Evolutionary conservation across 2,888 invertebrate genomes (phyloP).

Genomic region (Pristionchus fissidentatus): DNA sequence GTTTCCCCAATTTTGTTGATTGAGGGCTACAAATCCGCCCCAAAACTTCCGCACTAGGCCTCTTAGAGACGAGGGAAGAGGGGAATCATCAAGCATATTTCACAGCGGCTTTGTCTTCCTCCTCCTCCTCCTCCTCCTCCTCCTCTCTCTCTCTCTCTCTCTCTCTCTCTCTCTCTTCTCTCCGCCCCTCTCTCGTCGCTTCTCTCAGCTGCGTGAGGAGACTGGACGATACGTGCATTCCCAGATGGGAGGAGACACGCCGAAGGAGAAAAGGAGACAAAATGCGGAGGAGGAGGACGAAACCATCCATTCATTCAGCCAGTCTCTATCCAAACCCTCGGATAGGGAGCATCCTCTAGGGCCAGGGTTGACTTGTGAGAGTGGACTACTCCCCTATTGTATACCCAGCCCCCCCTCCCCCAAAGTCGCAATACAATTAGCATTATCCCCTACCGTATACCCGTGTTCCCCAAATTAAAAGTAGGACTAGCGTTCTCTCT

Average conservation of each 20-base stretch:
- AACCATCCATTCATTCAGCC: neutral
- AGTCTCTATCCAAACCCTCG: neutral
- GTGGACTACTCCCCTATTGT: neutral
- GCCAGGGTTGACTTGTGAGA: neutral
- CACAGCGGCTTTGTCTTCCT: slow-evolving; percentile 36
- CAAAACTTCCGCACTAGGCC: neutral
- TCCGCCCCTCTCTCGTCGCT: slow-evolving; percentile 11
- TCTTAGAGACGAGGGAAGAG: neutral
- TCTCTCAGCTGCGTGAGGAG: slow-evolving; percentile 14
- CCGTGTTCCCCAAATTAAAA: no score
- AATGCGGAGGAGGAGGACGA: slow-evolving; percentile 38
- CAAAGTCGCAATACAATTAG: neutral
- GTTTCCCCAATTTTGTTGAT: neutral
- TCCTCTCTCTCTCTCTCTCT: neutral
- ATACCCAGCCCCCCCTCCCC: neutral
- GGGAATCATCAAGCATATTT: slow-evolving; percentile 33
- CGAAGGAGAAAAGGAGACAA: neutral
- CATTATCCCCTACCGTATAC: neutral
- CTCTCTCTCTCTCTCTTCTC: slow-evolving; percentile 16
- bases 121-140: slow-evolving; percentile 13
- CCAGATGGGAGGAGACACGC: slow-evolving; percentile 33
- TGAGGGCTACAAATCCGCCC: neutral
- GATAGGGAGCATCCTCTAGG: neutral
- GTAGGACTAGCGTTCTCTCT: no score
- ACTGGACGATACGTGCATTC: slow-evolving; percentile 41